phyloP scores from a whole-genome alignment of 2,113 vertebrate species.

The Crocuta crocuta region DNA sequence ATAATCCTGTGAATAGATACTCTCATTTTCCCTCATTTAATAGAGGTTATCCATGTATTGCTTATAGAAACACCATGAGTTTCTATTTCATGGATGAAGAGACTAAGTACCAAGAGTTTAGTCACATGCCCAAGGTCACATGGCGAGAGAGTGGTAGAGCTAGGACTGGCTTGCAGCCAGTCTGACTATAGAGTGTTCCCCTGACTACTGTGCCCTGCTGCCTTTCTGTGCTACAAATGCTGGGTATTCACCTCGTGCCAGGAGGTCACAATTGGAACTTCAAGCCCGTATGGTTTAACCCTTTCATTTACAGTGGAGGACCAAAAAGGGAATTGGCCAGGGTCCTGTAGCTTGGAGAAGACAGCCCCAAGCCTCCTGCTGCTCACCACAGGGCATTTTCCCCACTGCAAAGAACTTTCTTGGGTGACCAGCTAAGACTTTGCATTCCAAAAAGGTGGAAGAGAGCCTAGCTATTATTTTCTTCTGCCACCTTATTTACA shows the following conservation, averaged over 20 bases:
- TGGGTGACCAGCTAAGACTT: not conserved
- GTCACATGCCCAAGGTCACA: not conserved
- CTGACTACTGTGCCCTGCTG: not conserved
- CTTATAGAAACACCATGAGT: not conserved
- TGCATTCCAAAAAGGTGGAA: not conserved
- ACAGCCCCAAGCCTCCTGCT: not conserved
- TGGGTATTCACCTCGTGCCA: not conserved
- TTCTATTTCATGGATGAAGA: constrained; percentile 27
- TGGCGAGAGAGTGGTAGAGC: not conserved
- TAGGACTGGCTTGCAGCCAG: not conserved
- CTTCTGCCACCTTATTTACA: not conserved
- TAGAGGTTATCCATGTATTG: not conserved
- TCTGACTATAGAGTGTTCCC: not conserved
- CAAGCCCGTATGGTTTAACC: not conserved
- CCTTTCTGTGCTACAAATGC: not conserved
- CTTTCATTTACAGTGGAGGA: not conserved
- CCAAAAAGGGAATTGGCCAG: not conserved
- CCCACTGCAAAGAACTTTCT: not conserved
- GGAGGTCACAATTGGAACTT: not conserved
- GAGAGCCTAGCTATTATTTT: not conserved
- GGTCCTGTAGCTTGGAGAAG: not conserved
- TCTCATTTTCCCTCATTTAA: not conserved
- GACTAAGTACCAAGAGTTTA: not conserved
- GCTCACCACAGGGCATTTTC: not conserved
- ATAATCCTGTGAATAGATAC: not conserved